Evolutionary conservation across 1,140 invertebrate genomes (phyloP).

Genomic region (Euborellia annulipes): DNA sequence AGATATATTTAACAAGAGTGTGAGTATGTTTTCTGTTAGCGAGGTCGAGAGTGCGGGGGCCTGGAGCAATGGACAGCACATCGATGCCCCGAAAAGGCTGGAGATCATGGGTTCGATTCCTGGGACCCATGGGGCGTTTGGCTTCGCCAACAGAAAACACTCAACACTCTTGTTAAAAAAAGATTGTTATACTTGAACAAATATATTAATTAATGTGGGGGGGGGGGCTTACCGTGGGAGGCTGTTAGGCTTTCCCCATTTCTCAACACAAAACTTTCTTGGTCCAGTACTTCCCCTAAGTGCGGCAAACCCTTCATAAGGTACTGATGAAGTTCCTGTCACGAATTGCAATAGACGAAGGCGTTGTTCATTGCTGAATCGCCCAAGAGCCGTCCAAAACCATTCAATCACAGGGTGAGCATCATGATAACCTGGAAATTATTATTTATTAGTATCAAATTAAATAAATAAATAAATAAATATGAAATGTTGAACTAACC

Average conservation of each 20-base stretch:
- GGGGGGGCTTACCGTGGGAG: slow-evolving; percentile 62
- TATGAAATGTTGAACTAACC: slow-evolving; percentile 30
- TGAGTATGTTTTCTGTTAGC: no score
- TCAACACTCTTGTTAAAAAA: no score
- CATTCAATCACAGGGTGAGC: slow-evolving; percentile 84
- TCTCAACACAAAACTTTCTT: slow-evolving; percentile 93
- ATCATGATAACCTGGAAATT: slow-evolving; percentile 70
- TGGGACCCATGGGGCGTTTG: no score
- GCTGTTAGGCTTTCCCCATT: slow-evolving; percentile 90
- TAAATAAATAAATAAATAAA: slow-evolving; percentile 3
- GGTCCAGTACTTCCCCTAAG: slow-evolving; percentile 88
- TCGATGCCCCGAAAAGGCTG: no score
- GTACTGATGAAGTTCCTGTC: slow-evolving; percentile 92
- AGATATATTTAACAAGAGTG: no score
- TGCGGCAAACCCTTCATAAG: slow-evolving; percentile 92
- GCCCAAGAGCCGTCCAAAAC: slow-evolving; percentile 89
- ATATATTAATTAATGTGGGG: no score
- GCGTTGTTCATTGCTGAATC: slow-evolving; percentile 87
- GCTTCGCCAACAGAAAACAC: no score
- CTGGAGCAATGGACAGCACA: no score
- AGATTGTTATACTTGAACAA: no score
- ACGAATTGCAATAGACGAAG: slow-evolving; percentile 88
- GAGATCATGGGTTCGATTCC: no score
- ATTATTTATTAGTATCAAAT: background rate
- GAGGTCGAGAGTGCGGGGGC: no score